phyloP scores from a whole-genome alignment of 2,888 invertebrate genomes.

The Antheraea yamamai region DNA sequence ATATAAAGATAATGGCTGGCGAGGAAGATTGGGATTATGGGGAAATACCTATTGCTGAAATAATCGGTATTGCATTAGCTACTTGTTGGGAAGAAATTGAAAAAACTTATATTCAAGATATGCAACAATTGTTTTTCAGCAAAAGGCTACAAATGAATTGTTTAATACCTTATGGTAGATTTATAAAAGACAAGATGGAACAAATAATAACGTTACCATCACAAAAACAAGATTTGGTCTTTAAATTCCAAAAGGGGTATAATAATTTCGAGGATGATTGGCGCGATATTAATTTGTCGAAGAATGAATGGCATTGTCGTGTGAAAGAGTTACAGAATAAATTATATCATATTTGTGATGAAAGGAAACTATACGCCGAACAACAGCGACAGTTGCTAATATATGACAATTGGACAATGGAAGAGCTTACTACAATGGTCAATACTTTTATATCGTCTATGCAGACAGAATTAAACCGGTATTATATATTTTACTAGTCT shows the following conservation, averaged over 20 bases:
- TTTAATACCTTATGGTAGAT: constrained; percentile 81
- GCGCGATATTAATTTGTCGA: constrained; percentile 80
- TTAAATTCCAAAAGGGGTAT: constrained; percentile 81
- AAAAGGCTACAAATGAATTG: constrained; percentile 79
- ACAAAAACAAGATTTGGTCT: constrained; percentile 80
- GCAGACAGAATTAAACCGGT: constrained; percentile 84
- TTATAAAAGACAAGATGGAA: constrained; percentile 78
- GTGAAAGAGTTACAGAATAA: constrained; percentile 75
- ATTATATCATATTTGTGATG: constrained; percentile 82
- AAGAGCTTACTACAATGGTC: constrained; percentile 76
- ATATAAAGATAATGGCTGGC: constrained; percentile 59
- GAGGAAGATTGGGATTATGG: constrained; percentile 77
- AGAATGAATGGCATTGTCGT: constrained; percentile 84
- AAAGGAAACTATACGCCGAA: constrained; percentile 78
- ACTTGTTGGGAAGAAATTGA: constrained; percentile 79
- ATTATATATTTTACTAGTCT: constrained; percentile 47
- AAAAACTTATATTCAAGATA: constrained; percentile 72
- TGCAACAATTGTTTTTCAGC: constrained; percentile 82
- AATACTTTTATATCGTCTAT: constrained; percentile 81
- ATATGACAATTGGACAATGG: constrained; percentile 80
- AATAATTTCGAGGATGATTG: constrained; percentile 83
- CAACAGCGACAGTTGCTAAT: constrained; percentile 77
- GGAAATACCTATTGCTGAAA: constrained; percentile 59
- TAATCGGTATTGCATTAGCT: constrained; percentile 65
- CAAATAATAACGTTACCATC: constrained; percentile 81